Evolutionary conservation across 2,797 vertebrate genomes (phyloP).

Genomic region (Trematomus bernacchii): DNA sequence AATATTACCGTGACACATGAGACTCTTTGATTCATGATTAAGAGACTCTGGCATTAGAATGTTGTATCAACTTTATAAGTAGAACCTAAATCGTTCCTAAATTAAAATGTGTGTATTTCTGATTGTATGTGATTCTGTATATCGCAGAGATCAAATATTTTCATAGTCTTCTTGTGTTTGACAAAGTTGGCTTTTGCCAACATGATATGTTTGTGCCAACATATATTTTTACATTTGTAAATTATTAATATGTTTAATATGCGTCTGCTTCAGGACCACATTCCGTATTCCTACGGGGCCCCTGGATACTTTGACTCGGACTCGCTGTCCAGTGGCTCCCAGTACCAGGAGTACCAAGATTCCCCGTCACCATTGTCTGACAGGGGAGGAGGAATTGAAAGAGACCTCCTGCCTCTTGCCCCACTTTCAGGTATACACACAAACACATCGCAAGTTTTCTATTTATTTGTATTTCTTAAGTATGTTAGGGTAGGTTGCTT

Average conservation of each 20-base stretch:
- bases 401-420: constrained; percentile 63
- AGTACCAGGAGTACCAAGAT: constrained; percentile 82
- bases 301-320: constrained; percentile 83
- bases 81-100: no score
- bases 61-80: no score
- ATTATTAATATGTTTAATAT: constrained; percentile 2
- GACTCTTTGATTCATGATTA: neutral
- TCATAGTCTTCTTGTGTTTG: no score
- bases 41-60: no score
- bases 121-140: no score
- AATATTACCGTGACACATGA: neutral
- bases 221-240: neutral
- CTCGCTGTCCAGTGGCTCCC: constrained; percentile 85
- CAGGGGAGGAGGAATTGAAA: constrained; percentile 54
- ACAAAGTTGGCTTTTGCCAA: no score
- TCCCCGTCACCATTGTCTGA: constrained; percentile 78
- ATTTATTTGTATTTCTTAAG: no score
- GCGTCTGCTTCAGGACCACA: constrained; percentile 68
- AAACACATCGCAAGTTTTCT: neutral
- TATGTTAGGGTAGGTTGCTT: no score
- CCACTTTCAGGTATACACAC: constrained; percentile 77
- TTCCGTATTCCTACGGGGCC: constrained; percentile 57
- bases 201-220: no score
- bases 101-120: no score
- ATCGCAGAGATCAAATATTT: no score